phyloP scores from a whole-genome alignment of 1,140 invertebrate species.

The Drosophila quadrilineata region DNA sequence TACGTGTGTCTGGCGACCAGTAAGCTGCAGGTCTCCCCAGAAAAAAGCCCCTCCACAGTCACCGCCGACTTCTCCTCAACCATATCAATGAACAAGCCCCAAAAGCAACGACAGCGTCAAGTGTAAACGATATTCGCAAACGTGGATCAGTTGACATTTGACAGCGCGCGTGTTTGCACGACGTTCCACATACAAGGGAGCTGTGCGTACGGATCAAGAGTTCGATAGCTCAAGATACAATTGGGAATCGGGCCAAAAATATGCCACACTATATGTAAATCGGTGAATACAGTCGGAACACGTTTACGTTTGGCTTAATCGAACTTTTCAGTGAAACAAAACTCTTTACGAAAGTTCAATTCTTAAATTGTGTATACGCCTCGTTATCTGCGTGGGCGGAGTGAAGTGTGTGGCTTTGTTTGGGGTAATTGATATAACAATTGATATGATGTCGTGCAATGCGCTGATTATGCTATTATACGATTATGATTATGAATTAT shows the following conservation, averaged over 20 bases:
- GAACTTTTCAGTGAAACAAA: too few species aligned
- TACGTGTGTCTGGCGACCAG: slow-evolving; percentile 3
- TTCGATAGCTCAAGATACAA: not conserved
- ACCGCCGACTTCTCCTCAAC: not conserved
- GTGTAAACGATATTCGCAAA: slow-evolving; percentile 75
- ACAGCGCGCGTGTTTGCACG: slow-evolving; percentile 74
- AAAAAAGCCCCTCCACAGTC: not conserved
- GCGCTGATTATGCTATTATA: slow-evolving; percentile 64
- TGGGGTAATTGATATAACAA: slow-evolving; percentile 54
- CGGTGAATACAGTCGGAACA: too few species aligned
- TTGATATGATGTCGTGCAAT: slow-evolving; percentile 31
- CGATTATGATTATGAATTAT: slow-evolving; percentile 47
- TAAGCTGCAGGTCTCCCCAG: not conserved
- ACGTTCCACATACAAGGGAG: slow-evolving; percentile 35
- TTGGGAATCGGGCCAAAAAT: not conserved
- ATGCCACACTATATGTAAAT: not conserved
- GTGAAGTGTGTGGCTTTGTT: too few species aligned
- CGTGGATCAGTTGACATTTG: slow-evolving; percentile 81
- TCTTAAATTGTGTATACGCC: slow-evolving; percentile 44
- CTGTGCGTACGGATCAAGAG: slow-evolving; percentile 16
- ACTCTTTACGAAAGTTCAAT: too few species aligned
- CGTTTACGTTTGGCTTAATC: too few species aligned
- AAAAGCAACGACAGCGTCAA: slow-evolving; percentile 39
- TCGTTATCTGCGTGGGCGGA: slow-evolving; percentile 35
- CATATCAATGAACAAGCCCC: not conserved